These are phyloP conservation scores for Crematogaster levior DNA, from an alignment of 2,888 invertebrate genomes.

Conservation along the genomic window DNA sequence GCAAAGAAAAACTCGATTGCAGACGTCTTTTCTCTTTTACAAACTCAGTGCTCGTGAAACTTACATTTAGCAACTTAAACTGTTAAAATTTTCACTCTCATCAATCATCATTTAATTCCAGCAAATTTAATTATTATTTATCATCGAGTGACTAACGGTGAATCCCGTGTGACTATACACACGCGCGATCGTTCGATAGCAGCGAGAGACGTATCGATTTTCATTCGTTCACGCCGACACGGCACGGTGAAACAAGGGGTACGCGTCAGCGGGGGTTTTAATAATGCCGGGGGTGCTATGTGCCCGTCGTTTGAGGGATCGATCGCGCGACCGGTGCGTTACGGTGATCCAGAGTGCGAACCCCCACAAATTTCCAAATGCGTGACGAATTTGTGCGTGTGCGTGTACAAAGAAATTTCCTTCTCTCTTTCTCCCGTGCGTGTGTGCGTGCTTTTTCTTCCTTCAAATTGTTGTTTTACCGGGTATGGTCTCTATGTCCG, in stretches of 20 bases:
- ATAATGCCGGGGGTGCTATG: constrained; percentile 6
- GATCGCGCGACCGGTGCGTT: constrained; percentile 11
- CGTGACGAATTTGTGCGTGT: background rate
- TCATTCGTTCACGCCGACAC: constrained; percentile 28
- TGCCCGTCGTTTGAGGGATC: constrained; percentile 14
- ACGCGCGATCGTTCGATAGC: constrained; percentile 28
- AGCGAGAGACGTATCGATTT: constrained; percentile 21
- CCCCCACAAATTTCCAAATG: background rate
- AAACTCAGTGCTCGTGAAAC: background rate
- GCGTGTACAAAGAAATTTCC: background rate
- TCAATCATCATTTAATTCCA: no score
- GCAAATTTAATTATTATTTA: background rate
- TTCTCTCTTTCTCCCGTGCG: background rate
- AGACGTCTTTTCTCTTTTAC: background rate
- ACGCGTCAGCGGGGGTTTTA: constrained; percentile 8
- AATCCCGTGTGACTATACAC: constrained; percentile 2
- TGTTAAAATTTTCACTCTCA: background rate
- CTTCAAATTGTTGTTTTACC: constrained; percentile 73
- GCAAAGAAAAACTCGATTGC: background rate
- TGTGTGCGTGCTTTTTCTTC: background rate
- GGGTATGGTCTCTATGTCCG: constrained; percentile 82
- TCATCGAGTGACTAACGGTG: constrained; percentile 4
- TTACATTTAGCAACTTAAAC: background rate
- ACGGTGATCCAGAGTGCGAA: background rate
- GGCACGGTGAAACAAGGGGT: constrained; percentile 17